These are phyloP conservation scores for Argyresthia albistria DNA, from an alignment of 2,888 invertebrate species.

Conservation along the genomic window DNA sequence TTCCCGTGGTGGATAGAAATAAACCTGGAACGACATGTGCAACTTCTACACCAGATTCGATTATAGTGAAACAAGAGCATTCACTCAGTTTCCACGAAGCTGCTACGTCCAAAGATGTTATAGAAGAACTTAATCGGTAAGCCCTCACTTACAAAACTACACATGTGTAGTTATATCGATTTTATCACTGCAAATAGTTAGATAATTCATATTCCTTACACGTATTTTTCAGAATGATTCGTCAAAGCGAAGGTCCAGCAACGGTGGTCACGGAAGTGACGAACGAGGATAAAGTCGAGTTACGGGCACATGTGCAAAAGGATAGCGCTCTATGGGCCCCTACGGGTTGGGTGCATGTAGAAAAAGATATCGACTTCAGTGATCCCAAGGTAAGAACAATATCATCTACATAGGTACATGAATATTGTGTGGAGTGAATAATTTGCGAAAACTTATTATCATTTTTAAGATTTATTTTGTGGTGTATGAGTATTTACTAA, in stretches of 20 bases:
- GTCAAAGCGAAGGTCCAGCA: conserved; percentile 44
- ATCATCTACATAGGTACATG: conserved; percentile 1
- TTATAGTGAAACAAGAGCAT: conserved; percentile 68
- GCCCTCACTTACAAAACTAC: conserved; percentile 1
- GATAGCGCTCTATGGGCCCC: conserved; percentile 79
- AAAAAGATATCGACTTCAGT: conserved; percentile 82
- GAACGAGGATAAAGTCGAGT: conserved; percentile 19
- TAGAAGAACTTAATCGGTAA: conserved; percentile 79
- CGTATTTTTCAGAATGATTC: conserved; percentile 47
- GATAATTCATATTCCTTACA: not conserved
- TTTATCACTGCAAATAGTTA: not conserved
- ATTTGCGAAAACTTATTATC: no score
- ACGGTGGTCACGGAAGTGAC: conserved; percentile 23
- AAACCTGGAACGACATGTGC: conserved; percentile 25
- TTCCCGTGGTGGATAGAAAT: conserved; percentile 46
- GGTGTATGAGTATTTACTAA: no score
- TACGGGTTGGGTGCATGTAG: conserved; percentile 86
- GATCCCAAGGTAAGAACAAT: conserved; percentile 78
- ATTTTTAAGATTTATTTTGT: no score
- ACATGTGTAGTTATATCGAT: not conserved
- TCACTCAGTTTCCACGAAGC: conserved; percentile 80
- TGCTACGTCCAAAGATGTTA: conserved; percentile 83
- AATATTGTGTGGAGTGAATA: not conserved
- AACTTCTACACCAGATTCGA: conserved; percentile 33
- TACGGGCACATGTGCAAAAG: conserved; percentile 34